Conservation (phyloP, 1,140 invertebrate genomes). For the Trinorchestia longiramus region DNA sequence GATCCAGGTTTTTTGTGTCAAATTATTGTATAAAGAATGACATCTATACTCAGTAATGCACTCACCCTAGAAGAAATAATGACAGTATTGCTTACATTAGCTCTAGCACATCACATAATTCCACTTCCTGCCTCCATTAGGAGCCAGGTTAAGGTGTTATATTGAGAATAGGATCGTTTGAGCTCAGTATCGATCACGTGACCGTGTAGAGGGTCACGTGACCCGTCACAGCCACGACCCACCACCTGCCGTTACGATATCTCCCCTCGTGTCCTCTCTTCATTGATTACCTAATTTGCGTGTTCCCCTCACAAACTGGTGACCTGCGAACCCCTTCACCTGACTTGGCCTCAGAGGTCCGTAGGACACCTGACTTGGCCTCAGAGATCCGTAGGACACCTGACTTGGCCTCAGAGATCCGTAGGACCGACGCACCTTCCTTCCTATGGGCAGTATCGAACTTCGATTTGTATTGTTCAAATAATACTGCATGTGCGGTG, state of each 20-base stretch:
- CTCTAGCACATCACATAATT: neutral
- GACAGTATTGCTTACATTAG: neutral
- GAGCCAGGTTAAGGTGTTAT: neutral
- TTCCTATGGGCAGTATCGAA: too few relatives aligned
- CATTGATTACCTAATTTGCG: conserved; percentile 50
- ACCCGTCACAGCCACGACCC: neutral
- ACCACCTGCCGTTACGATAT: conserved; percentile 36
- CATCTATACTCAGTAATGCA: neutral
- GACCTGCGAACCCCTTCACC: neutral
- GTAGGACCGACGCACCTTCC: too few relatives aligned
- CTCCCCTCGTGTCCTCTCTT: neutral
- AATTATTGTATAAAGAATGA: neutral
- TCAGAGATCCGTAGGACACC: too few relatives aligned
- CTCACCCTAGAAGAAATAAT: neutral
- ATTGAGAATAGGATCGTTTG: neutral
- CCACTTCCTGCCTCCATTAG: neutral
- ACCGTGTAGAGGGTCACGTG: conserved; percentile 23
- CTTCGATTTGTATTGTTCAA: neutral
- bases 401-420: too few relatives aligned
- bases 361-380: neutral
- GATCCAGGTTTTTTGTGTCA: neutral
- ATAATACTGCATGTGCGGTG: neutral
- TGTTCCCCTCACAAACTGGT: neutral
- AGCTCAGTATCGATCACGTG: neutral
- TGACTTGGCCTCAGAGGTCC: neutral